These are phyloP conservation scores for Apeira syringaria DNA, from an alignment of 2,888 invertebrate genomes.

Conservation along the genomic window DNA sequence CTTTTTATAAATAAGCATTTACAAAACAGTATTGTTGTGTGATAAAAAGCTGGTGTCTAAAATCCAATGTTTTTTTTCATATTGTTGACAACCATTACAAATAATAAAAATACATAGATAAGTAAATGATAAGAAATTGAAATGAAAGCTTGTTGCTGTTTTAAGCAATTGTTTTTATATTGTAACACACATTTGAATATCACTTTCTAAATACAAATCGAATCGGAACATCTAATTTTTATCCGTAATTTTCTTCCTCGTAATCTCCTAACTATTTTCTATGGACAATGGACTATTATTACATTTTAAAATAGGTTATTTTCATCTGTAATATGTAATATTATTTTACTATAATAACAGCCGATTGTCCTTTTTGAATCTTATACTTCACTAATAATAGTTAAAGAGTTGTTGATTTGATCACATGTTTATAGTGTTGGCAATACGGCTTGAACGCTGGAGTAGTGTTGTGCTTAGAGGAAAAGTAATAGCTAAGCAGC, in stretches of 20 bases:
- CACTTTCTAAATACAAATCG: conserved; percentile 21
- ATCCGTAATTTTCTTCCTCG: conserved; percentile 22
- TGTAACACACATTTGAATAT: conserved; percentile 33
- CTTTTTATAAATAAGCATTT: conserved; percentile 68
- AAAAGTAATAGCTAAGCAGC: conserved; percentile 50
- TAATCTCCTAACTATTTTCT: conserved; percentile 25
- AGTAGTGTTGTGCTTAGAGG: conserved; percentile 58
- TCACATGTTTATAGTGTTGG: conserved; percentile 64
- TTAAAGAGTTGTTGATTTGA: conserved; percentile 45
- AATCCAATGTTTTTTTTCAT: conserved; percentile 34
- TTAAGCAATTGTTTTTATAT: conserved; percentile 59
- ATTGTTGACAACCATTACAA: conserved; percentile 33
- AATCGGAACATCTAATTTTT: conserved; percentile 25
- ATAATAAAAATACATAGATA: conserved; percentile 42
- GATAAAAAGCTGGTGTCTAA: conserved; percentile 44
- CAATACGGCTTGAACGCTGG: conserved; percentile 36
- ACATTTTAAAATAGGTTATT: conserved; percentile 18
- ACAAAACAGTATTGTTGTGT: conserved; percentile 53
- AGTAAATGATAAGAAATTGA: conserved; percentile 49
- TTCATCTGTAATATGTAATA: conserved; percentile 7
- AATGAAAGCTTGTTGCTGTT: conserved; percentile 59
- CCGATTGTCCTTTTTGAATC: conserved; percentile 34
- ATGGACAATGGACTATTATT: conserved; percentile 25
- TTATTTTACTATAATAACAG: conserved; percentile 12
- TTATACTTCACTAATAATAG: conserved; percentile 34